A percentile compares a stretch with the other conserved stretches of the same genome.
These are phyloP conservation scores for Phalloptychus januarius DNA, from an alignment of 2,797 vertebrate genomes.

Conservation along the genomic window DNA sequence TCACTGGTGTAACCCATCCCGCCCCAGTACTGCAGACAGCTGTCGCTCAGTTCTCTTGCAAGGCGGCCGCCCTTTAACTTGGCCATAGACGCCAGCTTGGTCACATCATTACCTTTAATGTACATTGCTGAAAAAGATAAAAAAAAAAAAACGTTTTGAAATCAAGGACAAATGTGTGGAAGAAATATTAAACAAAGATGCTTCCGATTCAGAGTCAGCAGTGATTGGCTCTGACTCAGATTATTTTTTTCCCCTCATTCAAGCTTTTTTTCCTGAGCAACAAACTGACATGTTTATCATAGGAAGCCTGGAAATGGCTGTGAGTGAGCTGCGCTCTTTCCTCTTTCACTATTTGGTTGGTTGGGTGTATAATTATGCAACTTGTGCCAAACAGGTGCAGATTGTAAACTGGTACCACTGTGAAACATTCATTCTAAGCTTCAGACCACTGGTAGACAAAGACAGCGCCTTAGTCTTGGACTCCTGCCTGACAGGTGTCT, in stretches of 20 bases:
- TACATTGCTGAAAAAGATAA: conserved; percentile 76
- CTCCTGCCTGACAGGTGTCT: conserved; percentile 14
- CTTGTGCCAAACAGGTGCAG: conserved; percentile 38
- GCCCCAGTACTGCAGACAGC: conserved; percentile 92
- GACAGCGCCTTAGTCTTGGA: conserved; percentile 25
- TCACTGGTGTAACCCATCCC: conserved; percentile 91
- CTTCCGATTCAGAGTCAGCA: conserved; percentile 20
- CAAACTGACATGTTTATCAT: conserved; percentile 18
- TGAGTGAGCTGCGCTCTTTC: conserved; percentile 12
- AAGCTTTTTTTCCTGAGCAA: neutral
- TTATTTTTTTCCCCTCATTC: neutral
- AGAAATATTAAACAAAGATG: conserved; percentile 6
- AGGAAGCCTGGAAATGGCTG: conserved; percentile 7
- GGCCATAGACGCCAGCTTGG: conserved; percentile 90
- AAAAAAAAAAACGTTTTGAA: neutral
- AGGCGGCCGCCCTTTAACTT: conserved; percentile 88
- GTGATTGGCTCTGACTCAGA: neutral
- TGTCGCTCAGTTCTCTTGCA: conserved; percentile 82
- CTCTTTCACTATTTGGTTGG: conserved; percentile 18
- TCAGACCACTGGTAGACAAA: neutral
- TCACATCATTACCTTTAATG: conserved; percentile 87
- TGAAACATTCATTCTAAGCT: conserved; percentile 29
- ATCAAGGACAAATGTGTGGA: neutral
- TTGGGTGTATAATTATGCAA: conserved; percentile 6
- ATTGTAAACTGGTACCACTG: conserved; percentile 24